Percentiles rank a stretch among this genome's conserved stretches.
Conservation (phyloP, 2,113 vertebrate species). For the Cyprinus carpio region DNA sequence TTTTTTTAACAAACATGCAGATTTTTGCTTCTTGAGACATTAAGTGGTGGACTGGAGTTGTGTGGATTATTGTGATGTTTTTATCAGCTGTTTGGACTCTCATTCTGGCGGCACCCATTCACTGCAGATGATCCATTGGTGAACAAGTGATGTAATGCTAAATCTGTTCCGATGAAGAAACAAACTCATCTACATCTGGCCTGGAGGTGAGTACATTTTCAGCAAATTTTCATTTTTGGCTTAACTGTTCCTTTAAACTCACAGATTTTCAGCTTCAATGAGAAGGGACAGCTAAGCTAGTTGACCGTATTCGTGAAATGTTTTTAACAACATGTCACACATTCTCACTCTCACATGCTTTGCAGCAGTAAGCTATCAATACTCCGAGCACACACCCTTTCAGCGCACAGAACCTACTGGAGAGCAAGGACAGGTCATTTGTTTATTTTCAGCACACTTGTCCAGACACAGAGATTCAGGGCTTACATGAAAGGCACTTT, state of each 20-base stretch:
- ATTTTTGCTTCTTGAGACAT: neutral
- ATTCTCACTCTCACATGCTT: conserved; percentile 25
- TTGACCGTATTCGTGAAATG: neutral
- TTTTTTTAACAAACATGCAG: neutral
- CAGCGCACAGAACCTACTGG: conserved; percentile 28
- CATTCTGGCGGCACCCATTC: neutral
- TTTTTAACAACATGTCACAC: conserved; percentile 26
- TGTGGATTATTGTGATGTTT: neutral
- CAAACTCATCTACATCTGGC: neutral
- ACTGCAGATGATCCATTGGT: neutral
- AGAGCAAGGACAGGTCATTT: conserved; percentile 51
- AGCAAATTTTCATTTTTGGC: neutral
- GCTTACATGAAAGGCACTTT: conserved; percentile 51
- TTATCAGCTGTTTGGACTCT: neutral
- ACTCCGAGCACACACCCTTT: conserved; percentile 21
- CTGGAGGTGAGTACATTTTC: neutral
- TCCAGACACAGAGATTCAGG: conserved; percentile 47
- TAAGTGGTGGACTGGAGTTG: neutral
- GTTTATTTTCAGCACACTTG: conserved; percentile 61
- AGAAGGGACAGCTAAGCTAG: neutral
- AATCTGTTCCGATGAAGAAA: neutral
- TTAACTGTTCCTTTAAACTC: neutral
- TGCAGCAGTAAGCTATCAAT: conserved; percentile 28
- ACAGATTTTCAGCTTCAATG: conserved; percentile 6
- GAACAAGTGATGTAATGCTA: too few species aligned